Evolutionary conservation across 2,113 vertebrate genomes (phyloP).

Genomic region (Collichthys lucidus): DNA sequence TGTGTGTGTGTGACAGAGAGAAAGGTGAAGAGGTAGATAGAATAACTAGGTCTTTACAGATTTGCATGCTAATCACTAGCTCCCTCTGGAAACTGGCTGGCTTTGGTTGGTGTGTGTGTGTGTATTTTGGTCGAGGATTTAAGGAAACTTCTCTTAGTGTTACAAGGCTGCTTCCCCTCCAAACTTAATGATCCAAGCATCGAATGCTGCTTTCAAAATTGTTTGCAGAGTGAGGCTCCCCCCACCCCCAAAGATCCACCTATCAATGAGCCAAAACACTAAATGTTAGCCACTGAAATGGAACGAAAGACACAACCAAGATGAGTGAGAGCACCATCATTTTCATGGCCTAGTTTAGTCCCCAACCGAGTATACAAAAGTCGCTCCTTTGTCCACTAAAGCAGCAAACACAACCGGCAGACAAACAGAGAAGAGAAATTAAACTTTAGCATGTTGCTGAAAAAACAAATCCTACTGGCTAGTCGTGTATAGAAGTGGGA

Average conservation of each 20-base stretch:
- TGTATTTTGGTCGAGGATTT: slow-evolving; percentile 10
- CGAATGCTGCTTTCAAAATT: slow-evolving; percentile 32
- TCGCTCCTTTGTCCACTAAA: neutral
- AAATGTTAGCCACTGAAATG: slow-evolving; percentile 26
- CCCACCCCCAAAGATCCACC: neutral
- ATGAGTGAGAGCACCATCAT: neutral
- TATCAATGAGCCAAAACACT: slow-evolving; percentile 33
- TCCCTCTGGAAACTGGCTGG: slow-evolving; percentile 78
- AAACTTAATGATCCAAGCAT: slow-evolving; percentile 37
- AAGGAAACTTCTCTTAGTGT: slow-evolving; percentile 4
- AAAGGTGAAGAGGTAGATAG: slow-evolving; percentile 87
- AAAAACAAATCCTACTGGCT: neutral
- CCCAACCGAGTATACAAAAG: neutral
- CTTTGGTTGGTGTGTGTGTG: slow-evolving; percentile 31
- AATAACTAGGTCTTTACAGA: slow-evolving; percentile 88
- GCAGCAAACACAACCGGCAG: neutral
- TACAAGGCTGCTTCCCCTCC: slow-evolving; percentile 9
- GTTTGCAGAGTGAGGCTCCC: slow-evolving; percentile 11
- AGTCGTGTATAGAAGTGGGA: neutral
- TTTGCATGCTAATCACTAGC: slow-evolving; percentile 89
- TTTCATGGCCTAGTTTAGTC: neutral
- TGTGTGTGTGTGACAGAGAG: slow-evolving; percentile 21
- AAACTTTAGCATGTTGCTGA: neutral
- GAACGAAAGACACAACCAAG: slow-evolving; percentile 8
- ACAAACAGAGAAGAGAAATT: neutral